Base-by-base conservation (phyloP, 2,888 invertebrate genomes). In the Spodoptera littoralis region DNA sequence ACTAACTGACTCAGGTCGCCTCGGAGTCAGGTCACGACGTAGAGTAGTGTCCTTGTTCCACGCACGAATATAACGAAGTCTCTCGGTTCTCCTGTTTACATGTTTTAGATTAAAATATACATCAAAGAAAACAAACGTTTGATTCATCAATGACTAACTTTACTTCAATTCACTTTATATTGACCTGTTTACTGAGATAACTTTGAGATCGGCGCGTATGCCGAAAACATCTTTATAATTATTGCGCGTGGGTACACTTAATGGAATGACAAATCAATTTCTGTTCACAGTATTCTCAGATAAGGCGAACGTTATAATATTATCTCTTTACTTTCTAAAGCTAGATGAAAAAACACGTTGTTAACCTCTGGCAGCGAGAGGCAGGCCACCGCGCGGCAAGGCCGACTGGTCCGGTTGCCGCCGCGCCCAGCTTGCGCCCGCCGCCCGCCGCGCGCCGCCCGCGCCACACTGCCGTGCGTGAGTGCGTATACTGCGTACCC, bases 361-460 rank as follows among this genome's bases (percentile, higher is more conserved):
- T 92, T 93, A 91, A 93, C 93, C 93, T 94, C 93, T 93, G 89
- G 87, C 86, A 88, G 92, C 91, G 93, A 93, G 90, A 88, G 90
- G 89, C 85, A 85, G 89, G 87, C 89, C 84, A 88, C 87, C 80
- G 88, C 83, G 89, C 87, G 88, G 91, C 91, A 94, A 90, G 90
- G 93, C 92, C 91, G 91, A 88, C 91, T 86, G 87, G 90, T 90
- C 89, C 86, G 86, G 89, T 90, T 83, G 81, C 81, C 78, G 80
- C 83, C 75, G 76, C 76, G 71, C 72, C 73, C 67, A 73, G 76
- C 69, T 65, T 66, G 72, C 71, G 74, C 70, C 70, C 27, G 27
- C 27, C 71, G 74, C 70, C 70, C 27, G 27, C 27, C 27, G 27
- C 58, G 75, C 65, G 60, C 76, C 55, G 65, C 65, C 63, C 77